phyloP scores from a whole-genome alignment of 2,888 invertebrate genomes.

The Tanypteryx hageni region DNA sequence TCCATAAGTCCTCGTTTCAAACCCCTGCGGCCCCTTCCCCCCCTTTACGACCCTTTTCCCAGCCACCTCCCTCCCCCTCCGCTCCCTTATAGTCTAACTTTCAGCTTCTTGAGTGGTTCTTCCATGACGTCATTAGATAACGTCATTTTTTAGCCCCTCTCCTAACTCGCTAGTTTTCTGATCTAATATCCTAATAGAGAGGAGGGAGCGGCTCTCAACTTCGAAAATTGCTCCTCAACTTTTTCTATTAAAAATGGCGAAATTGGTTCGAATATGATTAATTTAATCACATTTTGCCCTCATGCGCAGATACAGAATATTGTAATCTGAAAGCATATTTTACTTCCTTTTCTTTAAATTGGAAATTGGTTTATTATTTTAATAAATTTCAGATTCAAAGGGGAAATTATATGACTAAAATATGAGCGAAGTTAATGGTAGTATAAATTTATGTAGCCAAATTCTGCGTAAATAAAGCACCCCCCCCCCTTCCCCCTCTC shows the following conservation, averaged over 20 bases:
- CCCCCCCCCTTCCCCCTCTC: too few species aligned
- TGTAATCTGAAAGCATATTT: too few species aligned
- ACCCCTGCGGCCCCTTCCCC: neutral
- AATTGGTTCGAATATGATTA: too few species aligned
- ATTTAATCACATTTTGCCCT: too few species aligned
- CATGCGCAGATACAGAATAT: too few species aligned
- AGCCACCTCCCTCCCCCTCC: neutral
- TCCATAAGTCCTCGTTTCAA: neutral
- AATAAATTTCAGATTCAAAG: too few species aligned
- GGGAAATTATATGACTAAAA: too few species aligned
- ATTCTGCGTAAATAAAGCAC: too few species aligned
- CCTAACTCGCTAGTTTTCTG: neutral
- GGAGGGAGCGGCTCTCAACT: neutral
- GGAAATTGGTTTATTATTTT: too few species aligned
- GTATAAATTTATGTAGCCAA: too few species aligned
- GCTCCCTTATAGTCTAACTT: neutral
- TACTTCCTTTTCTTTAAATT: too few species aligned
- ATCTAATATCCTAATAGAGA: slow-evolving; percentile 39
- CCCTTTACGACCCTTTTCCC: neutral
- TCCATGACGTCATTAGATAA: slow-evolving; percentile 54
- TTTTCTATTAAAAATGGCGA: neutral
- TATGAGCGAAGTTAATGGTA: too few species aligned
- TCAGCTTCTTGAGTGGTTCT: neutral
- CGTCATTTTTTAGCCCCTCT: slow-evolving; percentile 23
- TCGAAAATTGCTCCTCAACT: neutral